Conservation (phyloP, 2,113 vertebrate genomes). For the Ptyas mucosa region DNA sequence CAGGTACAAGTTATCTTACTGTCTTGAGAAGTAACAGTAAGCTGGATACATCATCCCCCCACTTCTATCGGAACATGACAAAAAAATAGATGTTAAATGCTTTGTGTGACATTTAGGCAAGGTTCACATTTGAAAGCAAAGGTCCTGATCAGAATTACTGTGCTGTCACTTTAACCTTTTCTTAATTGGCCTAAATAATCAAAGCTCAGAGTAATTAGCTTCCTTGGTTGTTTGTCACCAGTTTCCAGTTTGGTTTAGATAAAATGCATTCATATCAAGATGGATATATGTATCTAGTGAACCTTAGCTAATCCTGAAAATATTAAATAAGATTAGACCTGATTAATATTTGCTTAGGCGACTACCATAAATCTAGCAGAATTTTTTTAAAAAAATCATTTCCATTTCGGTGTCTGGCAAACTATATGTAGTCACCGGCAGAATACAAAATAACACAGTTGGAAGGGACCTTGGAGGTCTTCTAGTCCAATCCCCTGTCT, state of each 20-base stretch:
- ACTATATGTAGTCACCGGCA: not conserved
- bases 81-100: not conserved
- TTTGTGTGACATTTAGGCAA: not conserved
- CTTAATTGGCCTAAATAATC: not conserved
- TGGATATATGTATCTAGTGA: not conserved
- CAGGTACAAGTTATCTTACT: not conserved
- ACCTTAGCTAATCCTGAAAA: not conserved
- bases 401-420: not conserved
- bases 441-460: too few species aligned
- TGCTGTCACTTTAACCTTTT: not conserved
- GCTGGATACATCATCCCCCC: not conserved
- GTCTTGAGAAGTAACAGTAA: not conserved
- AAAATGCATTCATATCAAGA: not conserved
- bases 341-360: not conserved
- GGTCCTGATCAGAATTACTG: not conserved
- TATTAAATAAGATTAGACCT: not conserved
- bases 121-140: not conserved
- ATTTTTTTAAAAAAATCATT: not conserved
- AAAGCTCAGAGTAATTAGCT: not conserved
- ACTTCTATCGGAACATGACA: not conserved
- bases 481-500: too few species aligned
- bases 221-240: not conserved
- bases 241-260: not conserved
- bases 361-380: not conserved
- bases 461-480: too few species aligned